Evolutionary conservation across 2,888 invertebrate genomes (phyloP), one percentile per base, ranked within the genome.

Genomic region (Nebria brevicollis): DNA sequence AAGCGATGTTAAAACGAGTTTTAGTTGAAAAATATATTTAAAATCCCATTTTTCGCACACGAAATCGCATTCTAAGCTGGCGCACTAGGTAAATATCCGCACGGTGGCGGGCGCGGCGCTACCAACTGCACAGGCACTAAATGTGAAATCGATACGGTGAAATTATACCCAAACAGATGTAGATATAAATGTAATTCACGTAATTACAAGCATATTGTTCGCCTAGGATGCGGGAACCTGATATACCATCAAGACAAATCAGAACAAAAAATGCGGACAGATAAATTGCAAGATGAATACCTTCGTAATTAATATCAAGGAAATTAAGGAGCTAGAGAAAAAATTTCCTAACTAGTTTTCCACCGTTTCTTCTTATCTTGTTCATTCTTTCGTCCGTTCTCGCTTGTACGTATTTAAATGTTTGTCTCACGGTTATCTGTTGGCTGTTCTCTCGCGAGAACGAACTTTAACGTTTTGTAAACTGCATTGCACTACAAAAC

Each of bases 161-260:
- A 85, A 85, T 85, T 85, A 85, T 84, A 85, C 85, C 84, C 85
- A 84, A 84, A 85, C 84, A 85, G 84, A 84, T 83, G 85, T 84
- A 84, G 84, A 84, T 85, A 84, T 85, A 84, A 85, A 85, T 85
- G 85, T 84, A 84, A 84, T 85, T 85, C 85, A 85, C 85, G 85
- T 85, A 68, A 26, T 68, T 25, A 54, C 54, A 54, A 54, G 54
- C 54, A 54, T 54, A 54, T 13, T 54, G 54, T 13, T 54, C 11
- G 54, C 0, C 34, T 34, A 34, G 34, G 34, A 34, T 34, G 34
- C 34, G 34, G 34, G 34, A 34, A 34, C 34, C 34, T 1, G 34
- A 34, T 34, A 34, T 5, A 7, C 54, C 54, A 13, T 54, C 54
- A 54, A 7, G 54, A 54, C 54, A 54, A 54, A 54, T 54, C 54